phyloP scores from a whole-genome alignment of 1,140 invertebrate species.

The Phthorimaea operculella region DNA sequence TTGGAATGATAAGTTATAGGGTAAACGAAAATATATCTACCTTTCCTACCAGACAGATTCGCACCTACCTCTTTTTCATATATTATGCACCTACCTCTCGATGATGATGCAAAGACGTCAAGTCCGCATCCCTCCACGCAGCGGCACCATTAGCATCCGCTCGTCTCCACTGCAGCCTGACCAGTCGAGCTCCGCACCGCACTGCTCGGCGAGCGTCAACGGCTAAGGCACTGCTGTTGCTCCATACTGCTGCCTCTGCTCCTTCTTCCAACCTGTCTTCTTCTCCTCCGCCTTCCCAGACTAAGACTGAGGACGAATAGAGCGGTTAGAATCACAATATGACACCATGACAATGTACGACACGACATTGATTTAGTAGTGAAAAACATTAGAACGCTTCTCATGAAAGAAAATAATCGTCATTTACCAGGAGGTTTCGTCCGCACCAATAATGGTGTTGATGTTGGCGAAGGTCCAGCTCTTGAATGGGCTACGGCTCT shows the following conservation, averaged over 20 bases:
- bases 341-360: too few relatives aligned
- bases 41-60: too few relatives aligned
- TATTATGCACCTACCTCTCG: slow-evolving; percentile 41
- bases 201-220: slow-evolving; percentile 50
- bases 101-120: slow-evolving; percentile 53
- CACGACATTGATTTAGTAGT: too few relatives aligned
- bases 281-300: slow-evolving; percentile 53
- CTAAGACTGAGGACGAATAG: slow-evolving; percentile 37
- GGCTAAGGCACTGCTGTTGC: slow-evolving; percentile 49
- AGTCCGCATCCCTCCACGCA: slow-evolving; percentile 49
- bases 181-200: slow-evolving; percentile 49
- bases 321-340: too few relatives aligned
- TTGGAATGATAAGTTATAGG: too few relatives aligned
- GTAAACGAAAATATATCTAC: too few relatives aligned
- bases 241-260: slow-evolving; percentile 53
- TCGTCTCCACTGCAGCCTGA: slow-evolving; percentile 50
- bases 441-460: slow-evolving; percentile 41
- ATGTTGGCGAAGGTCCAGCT: slow-evolving; percentile 47
- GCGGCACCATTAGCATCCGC: slow-evolving; percentile 29
- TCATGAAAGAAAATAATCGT: too few relatives aligned
- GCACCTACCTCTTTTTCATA: too few relatives aligned
- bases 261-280: slow-evolving; percentile 31
- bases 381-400: too few relatives aligned
- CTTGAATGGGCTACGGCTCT: slow-evolving; percentile 49
- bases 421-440: slow-evolving; percentile 60